Evolutionary conservation across 2,797 vertebrate genomes (phyloP).

Genomic region (Pseudotriccus pelzelni): DNA sequence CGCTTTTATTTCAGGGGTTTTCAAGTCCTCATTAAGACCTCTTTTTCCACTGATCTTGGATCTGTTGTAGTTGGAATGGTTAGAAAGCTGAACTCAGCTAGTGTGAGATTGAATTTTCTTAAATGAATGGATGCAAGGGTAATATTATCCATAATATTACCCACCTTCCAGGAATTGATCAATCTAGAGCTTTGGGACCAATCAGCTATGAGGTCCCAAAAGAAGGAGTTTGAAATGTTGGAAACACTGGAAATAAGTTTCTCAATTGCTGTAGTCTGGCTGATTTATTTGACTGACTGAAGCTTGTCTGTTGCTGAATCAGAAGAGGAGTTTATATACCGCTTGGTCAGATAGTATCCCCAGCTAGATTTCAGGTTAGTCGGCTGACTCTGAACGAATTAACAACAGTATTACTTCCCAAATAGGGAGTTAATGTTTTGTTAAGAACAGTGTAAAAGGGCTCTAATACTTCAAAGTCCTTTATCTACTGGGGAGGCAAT

Average conservation of each 20-base stretch:
- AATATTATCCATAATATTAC: not conserved
- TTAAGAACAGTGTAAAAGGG: not conserved
- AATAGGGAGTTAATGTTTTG: constrained; percentile 7
- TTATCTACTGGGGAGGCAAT: not conserved
- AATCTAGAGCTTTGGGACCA: not conserved
- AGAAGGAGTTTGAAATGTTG: not conserved
- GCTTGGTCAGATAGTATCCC: not conserved
- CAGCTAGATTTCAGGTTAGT: not conserved
- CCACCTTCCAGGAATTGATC: not conserved
- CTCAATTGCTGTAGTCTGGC: not conserved
- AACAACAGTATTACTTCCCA: not conserved
- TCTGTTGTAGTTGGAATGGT: not conserved
- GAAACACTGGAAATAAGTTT: not conserved
- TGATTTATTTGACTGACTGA: not conserved
- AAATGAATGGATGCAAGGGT: not conserved
- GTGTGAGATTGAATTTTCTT: not conserved
- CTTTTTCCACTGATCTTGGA: not conserved
- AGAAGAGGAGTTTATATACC: not conserved
- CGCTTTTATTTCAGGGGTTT: not conserved
- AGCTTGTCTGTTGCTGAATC: not conserved
- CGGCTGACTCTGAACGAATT: not conserved
- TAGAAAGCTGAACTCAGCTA: not conserved
- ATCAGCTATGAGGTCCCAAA: not conserved
- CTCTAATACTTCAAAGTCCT: not conserved
- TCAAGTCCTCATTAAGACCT: not conserved